Percentiles rank a stretch among this genome's conserved stretches.
These are phyloP conservation scores for Alligator mississippiensis DNA, from an alignment of 2,113 vertebrate genomes.

Conservation along the genomic window DNA sequence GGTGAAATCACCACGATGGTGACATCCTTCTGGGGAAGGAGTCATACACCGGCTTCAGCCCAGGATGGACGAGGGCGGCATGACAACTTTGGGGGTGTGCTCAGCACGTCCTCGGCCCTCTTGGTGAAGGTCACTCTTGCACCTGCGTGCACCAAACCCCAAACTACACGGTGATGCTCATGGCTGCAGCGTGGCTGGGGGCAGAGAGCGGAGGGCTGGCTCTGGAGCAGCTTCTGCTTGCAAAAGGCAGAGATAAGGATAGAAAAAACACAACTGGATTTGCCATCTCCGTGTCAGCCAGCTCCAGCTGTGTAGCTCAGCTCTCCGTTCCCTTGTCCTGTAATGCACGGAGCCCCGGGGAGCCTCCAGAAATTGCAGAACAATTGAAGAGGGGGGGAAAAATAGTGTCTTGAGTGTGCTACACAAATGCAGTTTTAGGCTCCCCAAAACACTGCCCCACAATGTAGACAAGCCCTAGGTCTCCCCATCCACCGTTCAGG, in stretches of 20 bases:
- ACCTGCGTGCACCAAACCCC: background rate
- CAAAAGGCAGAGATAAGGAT: background rate
- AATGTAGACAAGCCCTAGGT: no score
- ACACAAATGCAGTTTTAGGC: no score
- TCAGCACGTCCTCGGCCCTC: no score
- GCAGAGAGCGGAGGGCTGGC: no score
- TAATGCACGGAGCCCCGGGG: background rate
- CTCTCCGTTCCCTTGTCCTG: constrained; percentile 61
- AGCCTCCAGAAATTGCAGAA: background rate
- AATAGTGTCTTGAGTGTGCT: no score
- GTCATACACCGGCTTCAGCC: rapidly evolving
- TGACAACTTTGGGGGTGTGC: background rate
- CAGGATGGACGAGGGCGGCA: background rate
- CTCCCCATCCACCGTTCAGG: no score
- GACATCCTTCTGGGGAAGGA: no score
- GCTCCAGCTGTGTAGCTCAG: constrained; percentile 48
- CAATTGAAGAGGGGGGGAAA: background rate
- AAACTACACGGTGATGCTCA: background rate
- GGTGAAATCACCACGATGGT: no score
- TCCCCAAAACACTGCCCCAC: no score
- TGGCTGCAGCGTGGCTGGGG: background rate
- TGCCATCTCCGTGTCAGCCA: constrained; percentile 70
- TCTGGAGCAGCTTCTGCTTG: no score
- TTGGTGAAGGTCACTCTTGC: background rate
- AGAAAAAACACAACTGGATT: constrained; percentile 63